Base-by-base conservation (phyloP, 2,888 invertebrate genomes). In the Acleris sparsana region DNA sequence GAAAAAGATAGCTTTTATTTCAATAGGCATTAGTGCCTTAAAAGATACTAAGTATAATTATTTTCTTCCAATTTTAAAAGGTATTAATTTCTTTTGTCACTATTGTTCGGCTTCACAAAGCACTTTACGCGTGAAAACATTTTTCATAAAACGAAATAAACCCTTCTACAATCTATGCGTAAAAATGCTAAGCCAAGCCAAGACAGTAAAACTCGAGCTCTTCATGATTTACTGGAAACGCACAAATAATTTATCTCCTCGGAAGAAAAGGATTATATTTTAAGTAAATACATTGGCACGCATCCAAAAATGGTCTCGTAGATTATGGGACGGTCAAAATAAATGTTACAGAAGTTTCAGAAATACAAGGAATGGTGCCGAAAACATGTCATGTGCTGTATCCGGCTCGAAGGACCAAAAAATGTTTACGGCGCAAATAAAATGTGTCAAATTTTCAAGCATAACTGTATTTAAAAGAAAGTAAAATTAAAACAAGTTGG, bases 251-350 rank as follows among this genome's bases (percentile, higher is more conserved):
- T 61, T 66, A 66, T 66, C 13, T 17, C 25, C 52, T 9, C 16
- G 44, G 61, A 66, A 57, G 49, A 51, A 61, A 52, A 61, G 52
- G 60, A 57, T 61, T 61, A 61, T 66, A 56, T 61, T 51, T 55
- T 46, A 66, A 66, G 65, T 61, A 66, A 56, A 61, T 61, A 57
- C 39, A 57, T n/a, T 61, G 65, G 65, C 65, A 52, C 18, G 22
- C 25, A 51, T 66, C 65, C 65, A 66, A 65, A 25, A 46, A 52
- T 56, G 29, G 52, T 49, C 61, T n/a, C 56, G 43, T 60, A 60
- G 61, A 66, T 66, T 52, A 52, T 33, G 51, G 52, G 25, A 33
- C 52, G 20, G 61, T 49, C 51, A 17, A 20, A 60, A 65, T 48
- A 39, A 58, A 59, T 56, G 56, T 49, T 44, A 33, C 25, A 22